Base-by-base conservation (phyloP, 2,888 invertebrate genomes). In the Phalangium opilio region DNA sequence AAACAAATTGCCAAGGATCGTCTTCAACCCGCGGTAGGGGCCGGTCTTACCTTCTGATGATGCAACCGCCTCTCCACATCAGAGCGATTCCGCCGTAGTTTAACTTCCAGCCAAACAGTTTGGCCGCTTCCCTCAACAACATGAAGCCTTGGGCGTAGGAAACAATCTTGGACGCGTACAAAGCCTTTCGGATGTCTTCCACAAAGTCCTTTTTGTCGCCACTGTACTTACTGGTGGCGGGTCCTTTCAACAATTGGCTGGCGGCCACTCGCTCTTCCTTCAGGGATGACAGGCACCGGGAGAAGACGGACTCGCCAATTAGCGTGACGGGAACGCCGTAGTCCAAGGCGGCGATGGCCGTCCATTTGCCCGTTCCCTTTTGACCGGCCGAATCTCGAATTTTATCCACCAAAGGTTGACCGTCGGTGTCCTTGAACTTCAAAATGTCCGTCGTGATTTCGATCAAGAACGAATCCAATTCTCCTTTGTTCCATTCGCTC, bases 31-130 rank as follows among this genome's bases (percentile, higher is more conserved):
- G n/a, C n/a, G n/a, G n/a, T n/a, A n/a, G n/a, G n/a, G n/a, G n/a
- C n/a, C n/a, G n/a, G 11, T n/a, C 50, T 64, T 72, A 74, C 80
- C 86, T 87, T 64, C 95, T 75, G 62, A 93, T 96, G 62, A 96
- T 96, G 66, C 95, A 96, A n/a, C 96, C 96, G 14, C 95, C 95
- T 53, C 96, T 78, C 98, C 98, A 98, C 96, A 98, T 98, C 39
- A 98, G 71, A 1, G 98, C 96, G 55, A 98, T 93, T 47, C 87
- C 87, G 43, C 96, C 98, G 62, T 93, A 91, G 70, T 98, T 96
- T 51, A 98, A 71, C 54, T 86, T 81, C 98, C 98, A 98, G 5
- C 79, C 76, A 63, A 89, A 81, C 57, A 84, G 77, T 64, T 79
- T 78, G 12, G 93, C 93, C 12, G 93, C 91, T 67, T 91, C 89